Evolutionary conservation across 2,888 invertebrate genomes (phyloP).

Genomic region (Pinctada fucata): DNA sequence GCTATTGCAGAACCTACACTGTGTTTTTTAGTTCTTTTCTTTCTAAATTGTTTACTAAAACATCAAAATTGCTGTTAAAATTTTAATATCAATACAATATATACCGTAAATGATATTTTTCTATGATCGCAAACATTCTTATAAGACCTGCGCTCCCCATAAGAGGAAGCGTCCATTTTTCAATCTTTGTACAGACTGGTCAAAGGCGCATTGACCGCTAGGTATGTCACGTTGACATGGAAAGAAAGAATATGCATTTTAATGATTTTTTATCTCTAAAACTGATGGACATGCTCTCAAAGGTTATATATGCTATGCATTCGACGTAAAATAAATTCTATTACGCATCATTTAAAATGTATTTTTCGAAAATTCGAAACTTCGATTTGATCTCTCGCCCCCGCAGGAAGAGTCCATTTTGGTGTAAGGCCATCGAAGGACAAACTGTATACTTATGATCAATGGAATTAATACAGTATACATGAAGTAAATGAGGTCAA

Average conservation of each 20-base stretch:
- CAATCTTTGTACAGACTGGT: background rate
- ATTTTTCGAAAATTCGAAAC: background rate
- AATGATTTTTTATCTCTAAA: background rate
- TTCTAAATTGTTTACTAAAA: no score
- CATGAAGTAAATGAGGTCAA: background rate
- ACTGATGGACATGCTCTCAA: background rate
- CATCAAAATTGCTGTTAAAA: no score
- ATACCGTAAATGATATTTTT: no score
- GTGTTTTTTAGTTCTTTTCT: no score
- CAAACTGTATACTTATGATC: constrained; percentile 14
- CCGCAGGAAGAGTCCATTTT: constrained; percentile 8
- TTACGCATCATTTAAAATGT: no score
- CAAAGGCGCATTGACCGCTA: background rate
- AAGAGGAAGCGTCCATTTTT: background rate
- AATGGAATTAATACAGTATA: background rate
- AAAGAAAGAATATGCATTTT: no score
- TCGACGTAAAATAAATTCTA: no score
- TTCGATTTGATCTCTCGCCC: background rate
- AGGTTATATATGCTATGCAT: no score
- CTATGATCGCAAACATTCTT: no score
- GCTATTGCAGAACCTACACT: no score
- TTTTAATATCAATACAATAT: no score
- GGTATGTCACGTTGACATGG: background rate
- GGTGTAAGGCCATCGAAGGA: constrained; percentile 32
- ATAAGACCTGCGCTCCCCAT: background rate